These are phyloP conservation scores for Mormyrus iriodes DNA, from an alignment of 2,113 vertebrate species.

Conservation along the genomic window DNA sequence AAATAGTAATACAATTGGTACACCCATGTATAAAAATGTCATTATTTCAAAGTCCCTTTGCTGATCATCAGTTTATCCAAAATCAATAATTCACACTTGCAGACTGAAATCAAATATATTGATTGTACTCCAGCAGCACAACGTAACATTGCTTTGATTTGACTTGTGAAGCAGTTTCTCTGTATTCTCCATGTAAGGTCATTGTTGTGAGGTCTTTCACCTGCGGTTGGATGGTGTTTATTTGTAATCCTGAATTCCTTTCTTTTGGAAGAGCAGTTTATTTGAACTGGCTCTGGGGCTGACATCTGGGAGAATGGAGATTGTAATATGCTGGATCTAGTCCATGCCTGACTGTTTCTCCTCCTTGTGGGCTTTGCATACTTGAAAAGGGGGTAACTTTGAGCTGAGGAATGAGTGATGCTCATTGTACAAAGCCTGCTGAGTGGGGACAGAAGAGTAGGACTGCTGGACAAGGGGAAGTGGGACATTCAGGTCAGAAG, in stretches of 20 bases:
- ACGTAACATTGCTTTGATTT: neutral
- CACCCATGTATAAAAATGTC: neutral
- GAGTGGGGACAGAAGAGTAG: neutral
- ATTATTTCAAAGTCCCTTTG: neutral
- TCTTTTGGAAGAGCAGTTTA: neutral
- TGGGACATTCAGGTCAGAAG: neutral
- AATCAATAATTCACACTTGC: neutral
- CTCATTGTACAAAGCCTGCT: neutral
- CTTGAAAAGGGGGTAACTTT: neutral
- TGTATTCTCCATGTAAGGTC: neutral
- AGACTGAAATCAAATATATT: neutral
- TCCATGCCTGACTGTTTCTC: neutral
- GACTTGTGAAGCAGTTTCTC: neutral
- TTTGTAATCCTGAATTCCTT: constrained; percentile 5
- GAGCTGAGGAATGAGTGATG: neutral
- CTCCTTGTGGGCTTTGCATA: neutral
- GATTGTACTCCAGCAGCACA: neutral
- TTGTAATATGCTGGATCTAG: neutral
- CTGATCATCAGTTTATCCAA: neutral
- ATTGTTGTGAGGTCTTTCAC: neutral
- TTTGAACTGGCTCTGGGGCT: neutral
- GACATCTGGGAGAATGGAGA: neutral
- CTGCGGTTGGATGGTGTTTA: neutral
- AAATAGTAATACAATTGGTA: neutral
- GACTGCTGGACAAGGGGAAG: neutral